Evolutionary conservation across 2,888 invertebrate genomes (phyloP), one percentile per base, ranked within the genome.

Genomic region (Hylaea fasciaria): DNA sequence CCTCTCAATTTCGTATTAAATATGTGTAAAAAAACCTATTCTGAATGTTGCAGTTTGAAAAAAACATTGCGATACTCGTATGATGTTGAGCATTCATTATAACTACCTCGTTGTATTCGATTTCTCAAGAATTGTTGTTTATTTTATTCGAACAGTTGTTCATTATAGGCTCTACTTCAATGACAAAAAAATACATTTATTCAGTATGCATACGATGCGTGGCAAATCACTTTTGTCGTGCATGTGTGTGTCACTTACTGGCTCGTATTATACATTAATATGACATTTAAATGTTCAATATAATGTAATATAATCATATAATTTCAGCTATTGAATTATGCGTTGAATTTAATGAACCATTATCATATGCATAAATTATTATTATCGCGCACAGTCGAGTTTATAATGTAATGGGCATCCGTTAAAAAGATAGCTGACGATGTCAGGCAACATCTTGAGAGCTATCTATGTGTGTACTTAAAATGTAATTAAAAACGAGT

Each of bases 401-500:
- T 71, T 77, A 74, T 77, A 74, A 71, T 69, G 69, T 76, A 77
- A 77, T 76, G 71, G n/a, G 73, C 75, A 74, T 71, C 68, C 71
- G 68, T 69, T 77, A 61, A 68, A 69, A 74, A 76, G 77, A 77
- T 80, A 74, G 71, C 52, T 63, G 66, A 66, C 71, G 72, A 76
- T 65, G 75, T 65, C 70, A 69, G 74, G 66, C 70, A 72, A 66
- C 72, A 70, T 73, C 76, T 77, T 66, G 53, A 72, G 76, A 77
- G 73, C 73, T 73, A 73, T 76, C 73, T 78, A 82, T 72, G 72
- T 74, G 73, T 72, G 77, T 80, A 78, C 78, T 85, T 84, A 82
- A 85, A 86, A 81, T 76, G 81, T 81, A 85, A 86, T 86, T 87
- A 84, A 85, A 85, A 87, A 85, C 86, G 56, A 82, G 87, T 87